Conservation (phyloP, 2,888 invertebrate genomes). For the Julus scanicus region DNA sequence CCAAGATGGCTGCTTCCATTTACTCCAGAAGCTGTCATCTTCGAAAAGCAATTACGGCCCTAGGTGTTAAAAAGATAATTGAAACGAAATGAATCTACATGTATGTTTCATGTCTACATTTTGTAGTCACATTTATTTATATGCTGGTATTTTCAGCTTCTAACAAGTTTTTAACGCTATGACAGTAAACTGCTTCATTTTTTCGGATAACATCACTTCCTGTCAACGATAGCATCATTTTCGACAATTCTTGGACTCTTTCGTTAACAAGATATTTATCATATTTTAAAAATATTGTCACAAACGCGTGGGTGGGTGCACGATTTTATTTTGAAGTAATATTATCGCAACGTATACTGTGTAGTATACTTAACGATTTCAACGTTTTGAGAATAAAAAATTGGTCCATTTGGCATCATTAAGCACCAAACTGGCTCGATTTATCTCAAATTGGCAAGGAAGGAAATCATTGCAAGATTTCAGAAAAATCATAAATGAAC, state of each 20-base stretch:
- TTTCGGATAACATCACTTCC: constrained; percentile 31
- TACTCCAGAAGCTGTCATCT: too few species aligned
- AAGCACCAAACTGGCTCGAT: background rate
- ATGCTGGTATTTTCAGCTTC: too few species aligned
- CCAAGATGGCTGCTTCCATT: too few species aligned
- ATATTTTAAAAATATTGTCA: background rate
- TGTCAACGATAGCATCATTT: background rate
- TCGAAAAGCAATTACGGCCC: too few species aligned
- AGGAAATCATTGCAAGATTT: background rate
- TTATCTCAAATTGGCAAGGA: constrained; percentile 5
- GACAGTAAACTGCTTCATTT: background rate
- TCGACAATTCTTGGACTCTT: background rate
- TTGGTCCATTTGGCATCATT: constrained; percentile 19
- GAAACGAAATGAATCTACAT: too few species aligned
- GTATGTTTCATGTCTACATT: too few species aligned
- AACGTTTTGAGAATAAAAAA: background rate
- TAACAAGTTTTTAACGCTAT: background rate
- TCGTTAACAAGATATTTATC: constrained; percentile 17
- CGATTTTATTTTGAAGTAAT: background rate
- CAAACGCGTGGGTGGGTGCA: background rate
- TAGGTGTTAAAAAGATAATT: too few species aligned
- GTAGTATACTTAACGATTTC: background rate
- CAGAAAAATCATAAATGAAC: constrained; percentile 28
- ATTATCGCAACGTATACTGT: background rate
- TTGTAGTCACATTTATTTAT: too few species aligned